These are phyloP conservation scores for Cataglyphis livida DNA, from an alignment of 2,888 invertebrate species.

Conservation along the genomic window DNA sequence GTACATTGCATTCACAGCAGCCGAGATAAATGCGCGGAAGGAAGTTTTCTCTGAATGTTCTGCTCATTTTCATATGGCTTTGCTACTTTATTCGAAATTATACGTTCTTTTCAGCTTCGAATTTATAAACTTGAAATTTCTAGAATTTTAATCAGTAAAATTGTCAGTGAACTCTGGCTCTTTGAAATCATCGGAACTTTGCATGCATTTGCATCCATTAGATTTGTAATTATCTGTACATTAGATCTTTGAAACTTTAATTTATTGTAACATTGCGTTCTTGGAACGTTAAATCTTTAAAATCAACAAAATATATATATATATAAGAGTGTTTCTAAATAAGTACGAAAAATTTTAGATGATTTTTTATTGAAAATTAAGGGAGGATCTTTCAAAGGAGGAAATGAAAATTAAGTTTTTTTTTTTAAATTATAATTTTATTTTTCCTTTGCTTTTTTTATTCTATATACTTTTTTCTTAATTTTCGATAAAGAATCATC, in stretches of 20 bases:
- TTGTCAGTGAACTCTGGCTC: background rate
- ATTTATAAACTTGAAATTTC: background rate
- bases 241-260: background rate
- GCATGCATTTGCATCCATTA: background rate
- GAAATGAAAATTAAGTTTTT: too few species aligned
- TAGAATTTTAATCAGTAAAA: background rate
- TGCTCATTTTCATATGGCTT: background rate
- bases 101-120: background rate
- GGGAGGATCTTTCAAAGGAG: too few species aligned
- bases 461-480: too few species aligned
- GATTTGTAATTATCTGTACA: background rate
- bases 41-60: constrained; percentile 17
- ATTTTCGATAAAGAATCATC: too few species aligned
- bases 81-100: background rate
- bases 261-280: background rate
- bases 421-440: too few species aligned
- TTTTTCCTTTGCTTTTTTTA: too few species aligned
- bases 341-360: too few species aligned
- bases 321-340: too few species aligned
- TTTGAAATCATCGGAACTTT: background rate
- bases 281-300: background rate
- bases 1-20: background rate
- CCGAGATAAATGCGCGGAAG: background rate
- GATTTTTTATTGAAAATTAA: too few species aligned
- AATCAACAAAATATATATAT: background rate